Conservation (phyloP, 2,888 invertebrate species). For the Heterodera filipjevi region DNA sequence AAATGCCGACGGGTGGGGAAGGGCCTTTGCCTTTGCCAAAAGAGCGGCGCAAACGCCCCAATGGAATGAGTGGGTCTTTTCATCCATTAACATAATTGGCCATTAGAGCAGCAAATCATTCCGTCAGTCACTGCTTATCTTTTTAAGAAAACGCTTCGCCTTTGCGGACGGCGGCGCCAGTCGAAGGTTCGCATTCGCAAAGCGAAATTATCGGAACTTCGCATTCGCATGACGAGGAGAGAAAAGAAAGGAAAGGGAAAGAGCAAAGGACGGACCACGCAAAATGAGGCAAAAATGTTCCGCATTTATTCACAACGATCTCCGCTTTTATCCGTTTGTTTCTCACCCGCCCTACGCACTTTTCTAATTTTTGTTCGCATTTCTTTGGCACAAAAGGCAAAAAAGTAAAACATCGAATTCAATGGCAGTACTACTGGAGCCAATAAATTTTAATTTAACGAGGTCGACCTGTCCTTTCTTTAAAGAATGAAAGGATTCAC, state of each 20-base stretch:
- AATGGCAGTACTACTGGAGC: not conserved
- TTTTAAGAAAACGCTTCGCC: slow-evolving; percentile 9
- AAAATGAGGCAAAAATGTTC: not conserved
- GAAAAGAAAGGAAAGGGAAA: not conserved
- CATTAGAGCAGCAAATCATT: too few relatives aligned
- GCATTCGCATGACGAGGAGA: not conserved
- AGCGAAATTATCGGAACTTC: not conserved
- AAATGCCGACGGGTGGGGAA: not conserved
- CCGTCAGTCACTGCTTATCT: not conserved
- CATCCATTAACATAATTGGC: not conserved
- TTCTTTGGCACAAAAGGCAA: not conserved
- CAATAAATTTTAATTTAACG: not conserved
- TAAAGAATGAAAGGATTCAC: too few relatives aligned
- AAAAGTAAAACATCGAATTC: too few relatives aligned
- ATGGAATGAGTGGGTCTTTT: not conserved
- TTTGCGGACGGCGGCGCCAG: slow-evolving; percentile 11
- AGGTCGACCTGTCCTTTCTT: too few relatives aligned
- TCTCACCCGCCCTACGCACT: not conserved
- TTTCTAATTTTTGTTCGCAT: slow-evolving; percentile 1
- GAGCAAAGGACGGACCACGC: not conserved
- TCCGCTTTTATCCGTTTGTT: not conserved
- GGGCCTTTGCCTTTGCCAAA: slow-evolving; percentile 27
- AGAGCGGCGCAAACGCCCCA: not conserved
- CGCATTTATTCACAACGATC: not conserved
- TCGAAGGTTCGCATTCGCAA: slow-evolving; percentile 15